Base-by-base conservation (phyloP, 2,113 vertebrate genomes). In the Hippolais icterina region DNA sequence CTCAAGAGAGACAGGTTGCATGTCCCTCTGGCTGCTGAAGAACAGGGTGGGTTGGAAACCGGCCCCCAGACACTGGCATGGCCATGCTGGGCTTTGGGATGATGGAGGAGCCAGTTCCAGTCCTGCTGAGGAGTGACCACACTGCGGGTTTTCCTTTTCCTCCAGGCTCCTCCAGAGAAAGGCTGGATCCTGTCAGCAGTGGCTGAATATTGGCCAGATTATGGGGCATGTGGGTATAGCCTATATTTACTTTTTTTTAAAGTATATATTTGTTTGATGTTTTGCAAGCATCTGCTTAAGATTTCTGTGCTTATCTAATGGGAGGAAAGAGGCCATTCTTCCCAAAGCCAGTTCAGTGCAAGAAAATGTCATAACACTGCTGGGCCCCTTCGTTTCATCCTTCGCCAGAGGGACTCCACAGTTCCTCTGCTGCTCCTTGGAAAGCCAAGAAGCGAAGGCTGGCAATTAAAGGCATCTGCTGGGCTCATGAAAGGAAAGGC, bases 401-500 rank as follows among this genome's bases (percentile, higher is more conserved):
- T 83, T 85, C 31, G 96, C 96, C 97, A 97, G 82, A 83, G 83
- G 83, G 96, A 96, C 97, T 95, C 93, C 93, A 69, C 72, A 83
- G 93, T 44, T 97, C 83, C 92, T 92, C 86, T 86, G 83, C 78
- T 93, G 41, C 91, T 87, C 85, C 88, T 95, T 83, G 72, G 91
- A 94, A 94, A 95, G 85, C 94, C 91, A 87, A 94, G 78, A 91
- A 90, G 71, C 2, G 6, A 89, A 96, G 90, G 80, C 90, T 96
- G 93, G 93, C 97, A 96, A 96, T 96, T 97, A 96, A 96, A 97
- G 96, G 96, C 96, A 97, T 97, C 96, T 97, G 96, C 88, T 81
- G 86, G 94, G 85, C 60, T 89, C 83, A 78, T 47, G 91, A 92
- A 85, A 95, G 81, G 53, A 80, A 93, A 95, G 71, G 75, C 87